Conservation (phyloP, 2,113 vertebrate species). For the Microtus richardsoni region DNA sequence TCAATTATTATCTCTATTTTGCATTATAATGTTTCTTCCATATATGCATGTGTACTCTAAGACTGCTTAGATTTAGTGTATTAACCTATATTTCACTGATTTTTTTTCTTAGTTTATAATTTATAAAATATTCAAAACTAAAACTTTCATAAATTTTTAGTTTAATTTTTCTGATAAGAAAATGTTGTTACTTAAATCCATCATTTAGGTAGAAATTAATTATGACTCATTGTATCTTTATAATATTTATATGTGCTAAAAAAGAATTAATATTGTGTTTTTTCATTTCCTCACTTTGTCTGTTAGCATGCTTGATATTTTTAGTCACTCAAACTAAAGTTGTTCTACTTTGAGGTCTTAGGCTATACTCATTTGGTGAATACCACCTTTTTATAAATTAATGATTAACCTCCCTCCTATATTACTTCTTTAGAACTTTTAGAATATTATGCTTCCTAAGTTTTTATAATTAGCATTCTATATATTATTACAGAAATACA, state of each 20-base stretch:
- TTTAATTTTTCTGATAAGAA: neutral
- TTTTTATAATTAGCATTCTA: constrained; percentile 23
- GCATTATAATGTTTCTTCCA: neutral
- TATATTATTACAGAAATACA: neutral
- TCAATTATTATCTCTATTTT: neutral
- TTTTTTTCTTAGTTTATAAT: neutral
- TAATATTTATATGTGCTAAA: neutral
- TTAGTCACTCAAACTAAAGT: constrained; percentile 18
- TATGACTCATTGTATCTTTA: neutral
- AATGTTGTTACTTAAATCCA: neutral
- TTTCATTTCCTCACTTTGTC: neutral
- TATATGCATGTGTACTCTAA: neutral
- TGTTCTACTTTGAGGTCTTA: neutral
- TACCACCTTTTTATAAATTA: neutral
- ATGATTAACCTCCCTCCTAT: neutral
- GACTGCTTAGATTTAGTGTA: neutral
- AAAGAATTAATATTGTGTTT: neutral
- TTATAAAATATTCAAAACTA: neutral
- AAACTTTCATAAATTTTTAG: neutral
- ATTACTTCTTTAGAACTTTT: neutral
- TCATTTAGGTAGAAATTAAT: neutral
- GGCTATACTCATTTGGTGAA: neutral
- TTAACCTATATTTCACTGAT: neutral
- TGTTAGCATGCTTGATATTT: neutral
- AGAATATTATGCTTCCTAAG: constrained; percentile 16